Base-by-base conservation (phyloP, 2,113 vertebrate species). In the Ursus arctos region DNA sequence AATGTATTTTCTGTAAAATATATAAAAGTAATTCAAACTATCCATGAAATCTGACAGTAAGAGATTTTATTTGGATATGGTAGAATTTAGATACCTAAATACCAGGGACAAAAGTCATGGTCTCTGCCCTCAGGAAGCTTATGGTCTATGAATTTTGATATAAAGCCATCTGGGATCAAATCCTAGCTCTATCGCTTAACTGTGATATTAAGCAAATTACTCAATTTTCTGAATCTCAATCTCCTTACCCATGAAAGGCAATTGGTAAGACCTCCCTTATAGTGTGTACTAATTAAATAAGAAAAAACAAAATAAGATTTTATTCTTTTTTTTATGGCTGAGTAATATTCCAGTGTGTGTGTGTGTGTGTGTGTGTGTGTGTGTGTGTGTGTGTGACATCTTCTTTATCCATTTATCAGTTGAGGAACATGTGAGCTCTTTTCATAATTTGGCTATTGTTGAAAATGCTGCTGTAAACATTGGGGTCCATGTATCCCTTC, bases 201-300 rank as follows among this genome's bases (percentile, higher is more conserved):
- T 81, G 33, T 80, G 22, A 76, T 51, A 61, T 93, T 74, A 88
- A 19, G 47, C 18, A 95, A 84, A 33, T 89, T 21, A 47, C 19
- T 87, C 33, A 57, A 43, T 28, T 94, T 97, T 69, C 65, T 76
- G 65, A 94, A 88, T 18, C n/a, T 88, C n/a, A 71, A 31, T 61
- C 88, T 80, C 53, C 71, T 82, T 55, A 51, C 31, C 31, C 36
- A 71, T 85, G 59, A 87, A 92, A 94, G 59, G 18, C 57, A 96
- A 63, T 57, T 43, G 63, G 33, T 36, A 92, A 92, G 55, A 76
- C 19, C 28, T 81, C 53, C 10, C 15, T 89, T 84, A 36, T 26
- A 63, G 7, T 59, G 21, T 79, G 28, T 85, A n/a, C n/a, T 80
- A 91, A 83, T 49, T 91, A 61, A 84, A 71, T 40, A 84, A 94